Conservation (phyloP, 2,888 invertebrate species). For the Lasioglossum villosulum region DNA sequence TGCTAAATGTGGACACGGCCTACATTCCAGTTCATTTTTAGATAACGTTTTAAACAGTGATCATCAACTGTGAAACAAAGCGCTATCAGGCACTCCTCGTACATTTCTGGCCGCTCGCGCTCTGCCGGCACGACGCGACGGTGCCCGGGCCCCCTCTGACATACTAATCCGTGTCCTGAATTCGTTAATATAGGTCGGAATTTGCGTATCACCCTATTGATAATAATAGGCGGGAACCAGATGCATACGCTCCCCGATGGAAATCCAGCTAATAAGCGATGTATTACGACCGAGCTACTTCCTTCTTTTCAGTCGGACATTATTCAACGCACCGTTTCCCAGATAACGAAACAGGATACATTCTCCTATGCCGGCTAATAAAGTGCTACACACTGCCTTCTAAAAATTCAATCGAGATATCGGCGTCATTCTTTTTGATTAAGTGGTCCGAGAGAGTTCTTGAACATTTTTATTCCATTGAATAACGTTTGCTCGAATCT, state of each 20-base stretch:
- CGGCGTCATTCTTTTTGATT: neutral
- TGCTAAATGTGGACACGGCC: conserved; percentile 65
- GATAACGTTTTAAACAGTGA: conserved; percentile 53
- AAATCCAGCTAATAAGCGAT: neutral
- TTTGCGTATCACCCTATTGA: conserved; percentile 10
- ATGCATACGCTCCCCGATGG: conserved; percentile 2
- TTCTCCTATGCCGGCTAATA: neutral
- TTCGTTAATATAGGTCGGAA: conserved; percentile 19
- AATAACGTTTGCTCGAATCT: neutral
- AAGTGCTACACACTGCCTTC: neutral
- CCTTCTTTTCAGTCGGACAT: neutral
- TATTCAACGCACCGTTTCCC: neutral
- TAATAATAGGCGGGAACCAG: neutral
- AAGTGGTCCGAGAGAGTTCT: neutral
- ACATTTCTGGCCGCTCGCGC: neutral
- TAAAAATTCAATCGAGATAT: neutral
- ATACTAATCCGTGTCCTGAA: neutral
- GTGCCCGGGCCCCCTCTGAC: neutral
- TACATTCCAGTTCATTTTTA: conserved; percentile 61
- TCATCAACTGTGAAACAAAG: conserved; percentile 42
- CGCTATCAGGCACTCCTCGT: neutral
- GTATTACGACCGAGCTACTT: conserved; percentile 2
- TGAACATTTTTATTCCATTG: no score
- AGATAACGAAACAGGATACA: neutral
- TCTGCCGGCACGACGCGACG: neutral